Evolutionary conservation across 2,113 vertebrate species (phyloP).

Genomic region (Peromyscus leucopus): DNA sequence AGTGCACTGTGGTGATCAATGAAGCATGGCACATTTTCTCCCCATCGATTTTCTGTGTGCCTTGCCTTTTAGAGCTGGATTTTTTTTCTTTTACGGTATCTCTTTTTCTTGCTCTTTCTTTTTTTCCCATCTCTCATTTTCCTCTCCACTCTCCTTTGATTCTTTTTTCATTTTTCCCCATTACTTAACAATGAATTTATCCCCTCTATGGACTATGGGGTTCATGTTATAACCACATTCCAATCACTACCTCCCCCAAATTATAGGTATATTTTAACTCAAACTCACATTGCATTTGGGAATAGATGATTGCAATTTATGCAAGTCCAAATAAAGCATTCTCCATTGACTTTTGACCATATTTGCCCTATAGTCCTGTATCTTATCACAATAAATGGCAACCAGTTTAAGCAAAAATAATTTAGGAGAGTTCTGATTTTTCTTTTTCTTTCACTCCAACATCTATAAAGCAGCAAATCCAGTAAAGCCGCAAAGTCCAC

Average conservation of each 20-base stretch:
- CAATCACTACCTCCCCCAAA: background rate
- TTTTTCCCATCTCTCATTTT: fast-evolving
- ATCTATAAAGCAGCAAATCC: background rate
- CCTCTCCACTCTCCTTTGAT: background rate
- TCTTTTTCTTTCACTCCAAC: background rate
- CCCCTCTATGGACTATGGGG: background rate
- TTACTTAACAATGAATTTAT: background rate
- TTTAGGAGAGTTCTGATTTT: background rate
- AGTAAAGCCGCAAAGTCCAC: background rate
- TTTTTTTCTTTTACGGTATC: background rate
- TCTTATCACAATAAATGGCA: background rate
- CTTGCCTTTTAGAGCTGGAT: background rate
- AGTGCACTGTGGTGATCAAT: background rate
- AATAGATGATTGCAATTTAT: background rate
- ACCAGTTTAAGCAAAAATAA: background rate
- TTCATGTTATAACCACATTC: background rate
- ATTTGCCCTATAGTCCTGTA: background rate
- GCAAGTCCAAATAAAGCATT: background rate
- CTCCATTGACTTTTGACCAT: background rate
- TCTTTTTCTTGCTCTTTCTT: background rate
- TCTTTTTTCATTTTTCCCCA: no score
- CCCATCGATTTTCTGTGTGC: background rate
- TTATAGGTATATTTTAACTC: background rate
- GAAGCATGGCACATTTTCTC: background rate
- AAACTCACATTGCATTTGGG: background rate